A percentile compares a stretch with the other conserved stretches of the same genome.
These are phyloP conservation scores for Eriosoma lanigerum DNA, from an alignment of 1,140 invertebrate species.

Conservation along the genomic window DNA sequence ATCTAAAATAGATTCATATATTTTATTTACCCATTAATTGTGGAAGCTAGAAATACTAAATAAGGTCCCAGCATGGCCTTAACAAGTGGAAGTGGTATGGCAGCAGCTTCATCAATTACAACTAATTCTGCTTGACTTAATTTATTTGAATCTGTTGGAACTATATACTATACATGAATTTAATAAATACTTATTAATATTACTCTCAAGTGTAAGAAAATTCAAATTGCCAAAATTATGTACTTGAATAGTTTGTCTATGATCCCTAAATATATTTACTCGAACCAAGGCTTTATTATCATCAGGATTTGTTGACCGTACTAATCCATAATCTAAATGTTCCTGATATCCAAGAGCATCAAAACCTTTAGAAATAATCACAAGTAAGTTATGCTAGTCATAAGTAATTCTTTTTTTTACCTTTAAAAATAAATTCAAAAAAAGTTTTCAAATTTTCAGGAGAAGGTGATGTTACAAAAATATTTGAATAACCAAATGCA, in stretches of 20 bases:
- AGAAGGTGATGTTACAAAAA: constrained; percentile 96
- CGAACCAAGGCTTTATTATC: constrained; percentile 95
- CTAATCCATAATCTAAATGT: constrained; percentile 92
- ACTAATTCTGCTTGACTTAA: constrained; percentile 91
- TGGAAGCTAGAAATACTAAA: constrained; percentile 94
- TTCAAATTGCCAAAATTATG: not conserved
- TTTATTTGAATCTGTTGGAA: constrained; percentile 85
- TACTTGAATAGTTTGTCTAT: constrained; percentile 95
- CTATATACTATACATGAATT: constrained; percentile 75
- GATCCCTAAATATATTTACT: constrained; percentile 87
- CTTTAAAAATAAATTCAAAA: constrained; percentile 97
- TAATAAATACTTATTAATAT: not conserved
- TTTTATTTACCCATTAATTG: constrained; percentile 79
- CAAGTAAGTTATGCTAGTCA: not conserved
- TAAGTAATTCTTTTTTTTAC: constrained; percentile 55
- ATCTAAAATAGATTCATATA: not conserved
- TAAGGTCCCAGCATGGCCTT: constrained; percentile 90
- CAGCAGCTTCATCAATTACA: constrained; percentile 98
- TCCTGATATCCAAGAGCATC: constrained; percentile 95
- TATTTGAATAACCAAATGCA: constrained; percentile 92
- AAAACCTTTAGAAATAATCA: constrained; percentile 66
- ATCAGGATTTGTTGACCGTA: constrained; percentile 95
- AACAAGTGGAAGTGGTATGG: constrained; percentile 93
- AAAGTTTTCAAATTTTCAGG: constrained; percentile 98
- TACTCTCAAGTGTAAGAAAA: not conserved